Percentiles rank a stretch among this genome's conserved stretches.
Evolutionary conservation across 1,140 invertebrate genomes (phyloP).

Genomic region (Bactericera cockerelli): DNA sequence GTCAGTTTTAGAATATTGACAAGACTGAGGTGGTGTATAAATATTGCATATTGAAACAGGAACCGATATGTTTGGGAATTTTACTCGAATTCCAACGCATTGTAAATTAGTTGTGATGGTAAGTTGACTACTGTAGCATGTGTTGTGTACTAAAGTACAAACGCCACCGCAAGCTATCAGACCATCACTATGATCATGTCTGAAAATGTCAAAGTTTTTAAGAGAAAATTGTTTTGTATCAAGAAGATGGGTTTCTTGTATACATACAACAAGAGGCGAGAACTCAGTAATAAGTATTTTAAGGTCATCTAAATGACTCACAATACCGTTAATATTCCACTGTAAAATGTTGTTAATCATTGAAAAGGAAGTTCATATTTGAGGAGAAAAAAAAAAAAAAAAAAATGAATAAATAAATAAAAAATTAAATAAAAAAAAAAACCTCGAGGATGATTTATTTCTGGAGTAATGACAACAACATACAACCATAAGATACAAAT

Average conservation of each 20-base stretch:
- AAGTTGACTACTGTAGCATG: background rate
- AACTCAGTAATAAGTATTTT: background rate
- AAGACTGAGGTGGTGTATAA: background rate
- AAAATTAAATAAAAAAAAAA: too few species aligned
- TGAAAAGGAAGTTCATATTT: too few species aligned
- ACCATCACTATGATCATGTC: background rate
- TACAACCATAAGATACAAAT: too few species aligned
- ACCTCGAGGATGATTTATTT: too few species aligned
- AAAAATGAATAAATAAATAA: too few species aligned
- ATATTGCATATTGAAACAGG: background rate
- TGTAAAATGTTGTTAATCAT: too few species aligned
- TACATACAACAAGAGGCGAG: background rate
- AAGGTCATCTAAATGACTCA: background rate
- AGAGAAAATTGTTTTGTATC: background rate
- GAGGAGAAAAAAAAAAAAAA: too few species aligned
- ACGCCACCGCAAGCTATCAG: background rate
- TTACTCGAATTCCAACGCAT: background rate
- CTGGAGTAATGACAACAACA: too few species aligned
- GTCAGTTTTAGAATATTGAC: constrained; percentile 8
- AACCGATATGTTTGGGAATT: background rate
- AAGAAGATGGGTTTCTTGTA: constrained; percentile 2
- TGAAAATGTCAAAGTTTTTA: background rate
- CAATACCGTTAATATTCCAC: too few species aligned
- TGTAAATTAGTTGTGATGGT: background rate
- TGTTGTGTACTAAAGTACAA: background rate